Evolutionary conservation across 2,113 vertebrate genomes (phyloP).

Genomic region (Lophochroa leadbeateri): DNA sequence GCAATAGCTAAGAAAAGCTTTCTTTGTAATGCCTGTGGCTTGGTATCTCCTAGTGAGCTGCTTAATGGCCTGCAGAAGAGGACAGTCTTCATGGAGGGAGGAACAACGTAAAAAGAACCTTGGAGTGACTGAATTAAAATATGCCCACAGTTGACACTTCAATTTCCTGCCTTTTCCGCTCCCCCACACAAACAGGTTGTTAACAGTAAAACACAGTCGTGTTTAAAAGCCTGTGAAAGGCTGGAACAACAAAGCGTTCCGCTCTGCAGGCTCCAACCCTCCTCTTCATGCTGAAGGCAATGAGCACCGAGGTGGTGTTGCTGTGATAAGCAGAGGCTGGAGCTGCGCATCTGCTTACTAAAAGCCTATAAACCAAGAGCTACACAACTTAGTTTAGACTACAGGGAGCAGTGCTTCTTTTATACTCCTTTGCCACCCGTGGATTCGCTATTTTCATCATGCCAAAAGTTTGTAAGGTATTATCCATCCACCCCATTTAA

Average conservation of each 20-base stretch:
- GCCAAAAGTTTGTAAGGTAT: not conserved
- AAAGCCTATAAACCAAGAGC: not conserved
- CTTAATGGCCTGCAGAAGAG: not conserved
- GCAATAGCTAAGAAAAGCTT: not conserved
- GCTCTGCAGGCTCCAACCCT: not conserved
- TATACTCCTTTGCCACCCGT: not conserved
- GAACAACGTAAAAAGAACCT: not conserved
- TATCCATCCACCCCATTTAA: not conserved
- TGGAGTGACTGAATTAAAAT: not conserved
- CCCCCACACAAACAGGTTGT: slow-evolving; percentile 3
- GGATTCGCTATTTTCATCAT: not conserved
- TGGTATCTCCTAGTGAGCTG: not conserved
- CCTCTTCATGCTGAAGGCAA: not conserved
- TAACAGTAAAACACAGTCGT: not conserved
- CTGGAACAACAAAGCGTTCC: not conserved
- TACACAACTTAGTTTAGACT: not conserved
- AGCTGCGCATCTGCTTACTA: not conserved
- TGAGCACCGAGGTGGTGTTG: not conserved
- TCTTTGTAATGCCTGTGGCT: not conserved
- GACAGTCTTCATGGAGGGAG: not conserved
- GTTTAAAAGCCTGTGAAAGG: slow-evolving; percentile 42
- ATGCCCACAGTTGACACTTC: not conserved
- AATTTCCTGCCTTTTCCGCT: slow-evolving; percentile 14
- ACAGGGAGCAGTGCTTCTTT: not conserved
- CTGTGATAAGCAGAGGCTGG: not conserved